Base-by-base conservation (phyloP, 2,888 invertebrate genomes). In the Prosapia bicincta region DNA sequence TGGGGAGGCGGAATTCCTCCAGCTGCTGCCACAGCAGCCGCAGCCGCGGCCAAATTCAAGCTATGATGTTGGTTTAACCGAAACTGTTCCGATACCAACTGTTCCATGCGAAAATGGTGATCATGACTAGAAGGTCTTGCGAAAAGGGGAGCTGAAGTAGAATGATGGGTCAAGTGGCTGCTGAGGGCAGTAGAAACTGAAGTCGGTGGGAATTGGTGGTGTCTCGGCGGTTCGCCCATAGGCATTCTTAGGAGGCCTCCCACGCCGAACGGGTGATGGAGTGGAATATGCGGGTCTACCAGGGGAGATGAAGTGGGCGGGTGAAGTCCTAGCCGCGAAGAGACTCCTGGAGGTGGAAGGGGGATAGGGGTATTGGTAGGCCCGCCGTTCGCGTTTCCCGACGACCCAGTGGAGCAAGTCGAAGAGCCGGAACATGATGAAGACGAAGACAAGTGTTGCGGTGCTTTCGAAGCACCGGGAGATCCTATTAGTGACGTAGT, bases 81-180 rank as follows among this genome's bases (percentile, higher is more conserved):
- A 83, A 94, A 93, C 85, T 93, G 93, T 84, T 94, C 94, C 72
- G 91, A 92, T 68, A 94, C 93, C 75, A 94, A 87, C 83, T 94
- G 93, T 84, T 95, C 95, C 91, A 94, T 93, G 81, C 94, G 89
- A 85, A 92, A 92, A 82, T 91, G 89, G 84, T 93, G 93, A 83
- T 92, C 91, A 83, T 93, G 91, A 83, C 88, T 89, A 80, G 86
- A 84, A 66, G 94, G 92, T 80, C 95, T 88, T 72, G 92, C 90
- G 83, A 94, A 94, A 26, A 94, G 86, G 26, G 91, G 80, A 26
- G 65, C 69, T 30, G 76, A 71, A 77, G 78, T 76, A 76, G 66
- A 66, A 66, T 66, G 66, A 43, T 71, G 75, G 26, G 71, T 26
- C 74, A 79, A 79, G 77, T 80, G 80, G 72, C 76, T 79, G 72